Evolutionary conservation across 2,797 vertebrate species (phyloP).

Genomic region (Bradypodion pumilum): DNA sequence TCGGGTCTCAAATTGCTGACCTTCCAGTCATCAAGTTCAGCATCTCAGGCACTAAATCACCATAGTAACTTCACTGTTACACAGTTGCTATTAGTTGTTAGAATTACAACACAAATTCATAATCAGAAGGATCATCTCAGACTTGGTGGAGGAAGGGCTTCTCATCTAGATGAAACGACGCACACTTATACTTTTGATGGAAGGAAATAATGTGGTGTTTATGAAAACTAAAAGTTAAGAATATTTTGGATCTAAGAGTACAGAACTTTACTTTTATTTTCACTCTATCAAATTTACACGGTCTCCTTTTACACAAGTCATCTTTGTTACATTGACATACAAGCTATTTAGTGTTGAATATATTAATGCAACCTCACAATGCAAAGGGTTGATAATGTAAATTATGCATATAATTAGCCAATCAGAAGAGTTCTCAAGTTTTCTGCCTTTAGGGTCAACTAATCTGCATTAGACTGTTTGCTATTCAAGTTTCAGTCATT

Average conservation of each 20-base stretch:
- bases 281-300: fast-evolving
- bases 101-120: background rate
- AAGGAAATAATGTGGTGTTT: background rate
- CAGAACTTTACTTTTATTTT: background rate
- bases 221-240: background rate
- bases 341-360: conserved; percentile 3
- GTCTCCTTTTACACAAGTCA: background rate
- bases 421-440: too few relatives aligned
- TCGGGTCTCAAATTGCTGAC: too few relatives aligned
- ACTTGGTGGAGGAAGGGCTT: background rate
- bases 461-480: too few relatives aligned
- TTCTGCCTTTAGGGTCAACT: too few relatives aligned
- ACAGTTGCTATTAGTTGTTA: background rate
- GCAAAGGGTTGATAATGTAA: too few relatives aligned
- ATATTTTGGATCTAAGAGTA: background rate
- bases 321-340: background rate
- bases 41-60: too few relatives aligned
- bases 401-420: too few relatives aligned
- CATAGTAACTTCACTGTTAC: background rate
- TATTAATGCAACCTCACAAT: too few relatives aligned
- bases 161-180: background rate
- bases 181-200: conserved; percentile 14
- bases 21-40: too few relatives aligned
- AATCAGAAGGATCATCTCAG: background rate
- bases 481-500: too few relatives aligned